A percentile compares a stretch with the other conserved stretches of the same genome.
Evolutionary conservation across 37 sponge, comb jelly and placozoan species (phyloP).

Genomic region (Tethya wilhelma): DNA sequence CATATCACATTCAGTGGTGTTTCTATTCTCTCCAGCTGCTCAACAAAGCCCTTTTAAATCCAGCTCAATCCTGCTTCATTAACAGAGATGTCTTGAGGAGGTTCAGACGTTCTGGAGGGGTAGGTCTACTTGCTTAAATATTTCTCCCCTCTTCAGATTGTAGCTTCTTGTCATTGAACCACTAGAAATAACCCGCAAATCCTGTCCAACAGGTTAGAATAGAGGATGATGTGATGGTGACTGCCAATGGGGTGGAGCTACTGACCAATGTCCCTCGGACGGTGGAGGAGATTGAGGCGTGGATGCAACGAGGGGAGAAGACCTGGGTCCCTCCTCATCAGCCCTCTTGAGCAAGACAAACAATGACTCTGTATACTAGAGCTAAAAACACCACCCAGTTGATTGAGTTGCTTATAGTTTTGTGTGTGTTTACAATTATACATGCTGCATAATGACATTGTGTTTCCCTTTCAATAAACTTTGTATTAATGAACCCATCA

Average conservation of each 20-base stretch:
- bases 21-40: slow-evolving; percentile 70
- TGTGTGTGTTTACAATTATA: no score
- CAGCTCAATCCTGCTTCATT: slow-evolving; percentile 84
- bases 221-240: slow-evolving; percentile 92
- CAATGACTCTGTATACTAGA: no score
- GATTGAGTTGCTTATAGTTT: no score
- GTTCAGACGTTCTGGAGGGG: slow-evolving; percentile 90
- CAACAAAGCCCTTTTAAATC: slow-evolving; percentile 76
- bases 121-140: slow-evolving; percentile 30
- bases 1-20: background rate
- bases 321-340: slow-evolving; percentile 32
- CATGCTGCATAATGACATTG: no score
- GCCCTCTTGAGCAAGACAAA: no score
- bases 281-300: slow-evolving; percentile 92
- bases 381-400: no score
- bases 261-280: slow-evolving; percentile 93
- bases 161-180: background rate
- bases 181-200: background rate
- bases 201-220: slow-evolving; percentile 77
- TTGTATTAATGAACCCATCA: no score
- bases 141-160: background rate
- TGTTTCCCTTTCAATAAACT: no score
- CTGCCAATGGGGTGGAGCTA: slow-evolving; percentile 79
- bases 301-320: slow-evolving; percentile 89
- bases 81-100: slow-evolving; percentile 71